Percentiles rank a stretch among this genome's conserved stretches.
Evolutionary conservation across 2,797 vertebrate genomes (phyloP).

Genomic region (Sebastes melanostomus): DNA sequence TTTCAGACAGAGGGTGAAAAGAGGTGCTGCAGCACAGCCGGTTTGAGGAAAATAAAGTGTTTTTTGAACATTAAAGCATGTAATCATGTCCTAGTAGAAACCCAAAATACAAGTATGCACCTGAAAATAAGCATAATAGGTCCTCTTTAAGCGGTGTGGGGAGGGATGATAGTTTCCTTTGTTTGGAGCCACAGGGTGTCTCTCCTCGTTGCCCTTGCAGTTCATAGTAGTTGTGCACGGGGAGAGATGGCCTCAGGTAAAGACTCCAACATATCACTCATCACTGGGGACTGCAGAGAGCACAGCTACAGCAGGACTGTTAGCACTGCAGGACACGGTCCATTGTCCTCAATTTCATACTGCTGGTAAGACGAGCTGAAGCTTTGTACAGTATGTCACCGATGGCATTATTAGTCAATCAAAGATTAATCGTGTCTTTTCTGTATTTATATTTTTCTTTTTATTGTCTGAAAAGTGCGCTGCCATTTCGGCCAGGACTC

Average conservation of each 20-base stretch:
- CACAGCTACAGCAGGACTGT: constrained; percentile 35
- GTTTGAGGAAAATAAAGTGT: too few relatives aligned
- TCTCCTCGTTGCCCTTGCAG: constrained; percentile 74
- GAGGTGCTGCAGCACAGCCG: too few relatives aligned
- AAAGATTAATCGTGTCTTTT: not conserved
- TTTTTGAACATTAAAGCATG: not conserved
- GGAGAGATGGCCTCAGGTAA: constrained; percentile 71
- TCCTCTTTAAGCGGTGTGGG: constrained; percentile 45
- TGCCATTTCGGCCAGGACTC: not conserved
- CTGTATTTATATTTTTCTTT: constrained; percentile 6
- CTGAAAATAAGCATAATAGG: constrained; percentile 7
- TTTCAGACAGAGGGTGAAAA: too few relatives aligned
- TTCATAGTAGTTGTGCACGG: constrained; percentile 52
- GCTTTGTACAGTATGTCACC: not conserved
- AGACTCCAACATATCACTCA: constrained; percentile 64
- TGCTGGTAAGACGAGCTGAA: constrained; percentile 11
- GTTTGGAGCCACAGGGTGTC: constrained; percentile 70
- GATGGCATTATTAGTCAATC: not conserved
- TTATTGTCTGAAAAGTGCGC: not conserved
- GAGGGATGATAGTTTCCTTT: constrained; percentile 69
- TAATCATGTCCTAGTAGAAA: too few relatives aligned
- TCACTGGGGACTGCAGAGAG: constrained; percentile 52
- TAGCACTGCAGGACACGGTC: constrained; percentile 42
- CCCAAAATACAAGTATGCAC: too few relatives aligned
- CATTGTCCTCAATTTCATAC: constrained; percentile 32